These are phyloP conservation scores for Tokudaia tokunoshimensis DNA, from an alignment of 2,797 vertebrate genomes.

Conservation along the genomic window DNA sequence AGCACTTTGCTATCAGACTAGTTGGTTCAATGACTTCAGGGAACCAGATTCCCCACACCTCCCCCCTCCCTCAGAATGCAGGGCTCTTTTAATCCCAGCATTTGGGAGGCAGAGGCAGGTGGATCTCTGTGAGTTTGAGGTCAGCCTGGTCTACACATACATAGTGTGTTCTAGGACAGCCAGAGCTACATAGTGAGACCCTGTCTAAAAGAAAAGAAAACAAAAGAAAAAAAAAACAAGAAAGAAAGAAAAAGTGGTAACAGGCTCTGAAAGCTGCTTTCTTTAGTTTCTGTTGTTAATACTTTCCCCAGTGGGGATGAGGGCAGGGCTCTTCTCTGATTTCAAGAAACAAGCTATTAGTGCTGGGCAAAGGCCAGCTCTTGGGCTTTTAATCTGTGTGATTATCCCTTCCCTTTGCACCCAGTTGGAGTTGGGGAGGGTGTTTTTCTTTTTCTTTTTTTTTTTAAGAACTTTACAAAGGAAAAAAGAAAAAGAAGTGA, in stretches of 20 bases:
- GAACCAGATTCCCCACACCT: neutral
- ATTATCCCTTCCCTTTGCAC: neutral
- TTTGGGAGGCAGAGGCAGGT: neutral
- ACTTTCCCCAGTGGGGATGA: neutral
- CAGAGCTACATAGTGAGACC: neutral
- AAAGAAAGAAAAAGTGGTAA: neutral
- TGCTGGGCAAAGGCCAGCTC: neutral
- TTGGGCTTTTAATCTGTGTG: neutral
- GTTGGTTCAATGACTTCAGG: neutral
- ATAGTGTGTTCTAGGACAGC: neutral
- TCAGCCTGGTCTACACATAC: neutral
- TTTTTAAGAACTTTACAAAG: neutral
- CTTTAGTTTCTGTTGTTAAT: neutral
- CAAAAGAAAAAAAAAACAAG: neutral
- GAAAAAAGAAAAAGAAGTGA: constrained; percentile 9
- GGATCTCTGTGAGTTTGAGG: neutral
- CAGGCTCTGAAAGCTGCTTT: neutral
- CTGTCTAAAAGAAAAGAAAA: neutral
- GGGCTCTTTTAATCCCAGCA: neutral
- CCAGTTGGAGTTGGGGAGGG: neutral
- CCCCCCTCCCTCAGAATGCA: too few species aligned
- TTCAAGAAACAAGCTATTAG: neutral
- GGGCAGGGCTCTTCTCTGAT: neutral
- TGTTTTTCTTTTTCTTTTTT: neutral
- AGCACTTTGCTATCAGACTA: neutral